phyloP scores from a whole-genome alignment of 2,797 vertebrate species.

The Sebastes taczanowskii region DNA sequence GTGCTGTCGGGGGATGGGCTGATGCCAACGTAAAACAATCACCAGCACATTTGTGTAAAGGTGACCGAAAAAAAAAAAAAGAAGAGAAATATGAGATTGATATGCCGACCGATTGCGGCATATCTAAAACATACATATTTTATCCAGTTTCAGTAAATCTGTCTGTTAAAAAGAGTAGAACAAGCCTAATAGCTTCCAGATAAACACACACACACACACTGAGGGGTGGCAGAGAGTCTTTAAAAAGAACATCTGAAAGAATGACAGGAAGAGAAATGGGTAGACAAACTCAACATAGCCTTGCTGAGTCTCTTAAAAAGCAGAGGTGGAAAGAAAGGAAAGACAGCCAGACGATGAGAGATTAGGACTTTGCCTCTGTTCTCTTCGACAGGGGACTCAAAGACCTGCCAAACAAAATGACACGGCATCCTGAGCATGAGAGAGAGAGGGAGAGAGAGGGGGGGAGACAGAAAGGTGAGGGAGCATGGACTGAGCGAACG shows the following conservation, averaged over 20 bases:
- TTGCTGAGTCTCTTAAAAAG: slow-evolving; percentile 38
- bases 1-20: fast-evolving
- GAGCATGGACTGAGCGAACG: background rate
- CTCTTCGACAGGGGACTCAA: slow-evolving; percentile 52
- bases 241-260: slow-evolving; percentile 39
- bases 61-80: too few relatives aligned
- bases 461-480: slow-evolving; percentile 33
- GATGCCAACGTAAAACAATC: too few relatives aligned
- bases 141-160: slow-evolving; percentile 6
- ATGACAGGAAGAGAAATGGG: slow-evolving; percentile 46
- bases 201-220: background rate
- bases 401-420: slow-evolving; percentile 69
- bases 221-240: background rate
- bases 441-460: background rate
- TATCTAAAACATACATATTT: background rate
- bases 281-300: slow-evolving; percentile 41
- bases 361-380: slow-evolving; percentile 44
- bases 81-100: too few relatives aligned
- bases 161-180: background rate
- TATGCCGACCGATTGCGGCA: too few relatives aligned
- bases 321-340: slow-evolving; percentile 22
- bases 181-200: slow-evolving; percentile 2
- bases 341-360: slow-evolving; percentile 39
- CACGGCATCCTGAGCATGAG: slow-evolving; percentile 27
- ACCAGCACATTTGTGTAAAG: too few relatives aligned